phyloP scores from a whole-genome alignment of 1,140 invertebrate genomes.

The Saccostrea glomerata region DNA sequence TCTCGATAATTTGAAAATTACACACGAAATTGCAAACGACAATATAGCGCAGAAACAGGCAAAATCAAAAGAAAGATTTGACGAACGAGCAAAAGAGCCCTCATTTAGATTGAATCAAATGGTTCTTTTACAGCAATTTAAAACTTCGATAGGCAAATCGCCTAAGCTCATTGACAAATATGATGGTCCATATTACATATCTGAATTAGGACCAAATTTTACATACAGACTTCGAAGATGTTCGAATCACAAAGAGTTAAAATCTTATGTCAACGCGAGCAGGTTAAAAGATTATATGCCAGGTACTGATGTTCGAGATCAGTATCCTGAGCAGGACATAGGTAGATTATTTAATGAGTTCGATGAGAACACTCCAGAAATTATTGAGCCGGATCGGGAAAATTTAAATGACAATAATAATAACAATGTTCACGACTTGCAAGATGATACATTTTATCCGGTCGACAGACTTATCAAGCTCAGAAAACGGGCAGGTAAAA shows the following conservation, averaged over 20 bases:
- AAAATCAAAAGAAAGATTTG: slow-evolving; percentile 41
- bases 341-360: not conserved
- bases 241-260: no score
- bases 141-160: slow-evolving; percentile 16
- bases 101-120: slow-evolving; percentile 18
- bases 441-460: slow-evolving; percentile 6
- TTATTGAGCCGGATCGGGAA: not conserved
- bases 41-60: slow-evolving; percentile 11
- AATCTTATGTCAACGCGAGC: no score
- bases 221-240: no score
- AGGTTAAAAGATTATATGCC: no score
- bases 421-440: no score
- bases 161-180: slow-evolving; percentile 41
- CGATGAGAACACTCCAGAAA: not conserved
- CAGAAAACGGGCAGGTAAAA: slow-evolving; percentile 30
- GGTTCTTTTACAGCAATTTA: slow-evolving; percentile 26
- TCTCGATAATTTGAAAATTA: not conserved
- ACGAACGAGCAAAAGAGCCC: slow-evolving; percentile 28
- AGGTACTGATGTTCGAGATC: not conserved
- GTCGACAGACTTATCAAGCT: slow-evolving; percentile 36
- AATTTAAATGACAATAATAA: not conserved
- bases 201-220: no score
- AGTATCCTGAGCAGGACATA: not conserved
- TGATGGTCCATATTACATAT: not conserved
- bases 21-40: not conserved